phyloP scores from a whole-genome alignment of 2,797 vertebrate genomes.

The Vireo griseus region DNA sequence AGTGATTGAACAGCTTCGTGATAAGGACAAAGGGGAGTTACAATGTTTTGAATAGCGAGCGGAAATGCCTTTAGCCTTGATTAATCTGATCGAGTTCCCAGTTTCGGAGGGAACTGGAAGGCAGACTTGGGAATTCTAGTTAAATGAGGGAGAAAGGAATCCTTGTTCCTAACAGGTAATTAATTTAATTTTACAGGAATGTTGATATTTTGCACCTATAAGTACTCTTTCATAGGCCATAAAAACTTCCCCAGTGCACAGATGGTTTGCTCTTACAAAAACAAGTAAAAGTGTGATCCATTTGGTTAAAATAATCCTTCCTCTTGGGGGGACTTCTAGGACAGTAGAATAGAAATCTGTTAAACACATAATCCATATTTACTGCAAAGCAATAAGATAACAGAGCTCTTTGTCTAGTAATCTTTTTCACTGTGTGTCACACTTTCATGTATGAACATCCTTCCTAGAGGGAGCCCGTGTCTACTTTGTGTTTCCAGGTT shows the following conservation, averaged over 20 bases:
- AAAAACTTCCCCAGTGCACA: not conserved
- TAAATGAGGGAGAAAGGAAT: not conserved
- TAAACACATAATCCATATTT: not conserved
- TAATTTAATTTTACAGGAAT: conserved; percentile 59
- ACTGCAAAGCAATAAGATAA: not conserved
- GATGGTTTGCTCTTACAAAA: conserved; percentile 41
- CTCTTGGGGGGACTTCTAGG: not conserved
- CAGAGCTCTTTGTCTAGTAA: not conserved
- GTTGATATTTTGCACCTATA: conserved; percentile 49
- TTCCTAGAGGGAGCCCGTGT: not conserved
- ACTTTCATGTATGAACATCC: not conserved
- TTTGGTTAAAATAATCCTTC: conserved; percentile 21
- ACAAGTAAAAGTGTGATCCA: conserved; percentile 1
- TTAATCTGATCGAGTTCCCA: conserved; percentile 43
- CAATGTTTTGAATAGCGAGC: conserved; percentile 7
- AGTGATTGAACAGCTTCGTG: not conserved
- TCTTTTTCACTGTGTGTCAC: not conserved
- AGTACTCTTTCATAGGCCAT: conserved; percentile 24
- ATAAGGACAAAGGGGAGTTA: conserved; percentile 29
- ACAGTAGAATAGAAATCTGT: conserved; percentile 11
- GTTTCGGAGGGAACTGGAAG: not conserved
- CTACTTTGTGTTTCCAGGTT: not conserved
- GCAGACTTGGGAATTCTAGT: conserved; percentile 14
- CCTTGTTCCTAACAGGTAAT: conserved; percentile 52
- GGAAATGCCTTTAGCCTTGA: conserved; percentile 49